Evolutionary conservation across 2,113 vertebrate genomes (phyloP).

Genomic region (Poecilia latipinna): DNA sequence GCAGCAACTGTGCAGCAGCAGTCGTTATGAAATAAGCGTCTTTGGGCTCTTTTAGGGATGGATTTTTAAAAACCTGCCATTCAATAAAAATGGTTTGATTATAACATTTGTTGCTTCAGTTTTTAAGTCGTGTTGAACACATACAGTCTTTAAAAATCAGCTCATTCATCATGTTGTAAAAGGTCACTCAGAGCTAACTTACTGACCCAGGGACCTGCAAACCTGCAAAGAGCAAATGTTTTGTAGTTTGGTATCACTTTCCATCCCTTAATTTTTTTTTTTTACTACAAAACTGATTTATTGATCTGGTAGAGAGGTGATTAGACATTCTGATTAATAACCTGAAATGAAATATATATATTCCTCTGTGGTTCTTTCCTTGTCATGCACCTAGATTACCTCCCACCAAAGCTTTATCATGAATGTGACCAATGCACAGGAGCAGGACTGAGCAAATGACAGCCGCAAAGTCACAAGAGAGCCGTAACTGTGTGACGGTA

Average conservation of each 20-base stretch:
- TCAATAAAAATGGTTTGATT: neutral
- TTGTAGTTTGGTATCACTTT: slow-evolving; percentile 68
- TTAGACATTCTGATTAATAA: slow-evolving; percentile 80
- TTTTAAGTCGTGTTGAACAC: slow-evolving; percentile 19
- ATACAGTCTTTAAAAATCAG: slow-evolving; percentile 49
- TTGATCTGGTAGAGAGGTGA: slow-evolving; percentile 77
- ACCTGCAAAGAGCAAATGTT: slow-evolving; percentile 60
- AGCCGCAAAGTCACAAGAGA: slow-evolving; percentile 63
- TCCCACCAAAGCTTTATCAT: slow-evolving; percentile 72
- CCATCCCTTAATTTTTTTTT: slow-evolving; percentile 62
- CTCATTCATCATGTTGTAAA: slow-evolving; percentile 47
- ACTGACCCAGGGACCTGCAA: slow-evolving; percentile 54
- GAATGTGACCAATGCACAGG: slow-evolving; percentile 50
- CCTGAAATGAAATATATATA: slow-evolving; percentile 58
- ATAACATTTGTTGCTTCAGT: neutral
- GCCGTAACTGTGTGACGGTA: slow-evolving; percentile 58
- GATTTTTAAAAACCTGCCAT: slow-evolving; percentile 2
- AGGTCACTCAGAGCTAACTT: slow-evolving; percentile 43
- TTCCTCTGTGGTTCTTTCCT: slow-evolving; percentile 77
- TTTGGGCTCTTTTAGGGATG: slow-evolving; percentile 22
- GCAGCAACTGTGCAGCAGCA: slow-evolving; percentile 35
- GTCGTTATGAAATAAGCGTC: slow-evolving; percentile 57
- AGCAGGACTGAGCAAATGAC: slow-evolving; percentile 54
- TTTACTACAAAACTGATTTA: slow-evolving; percentile 64
- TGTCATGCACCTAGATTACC: slow-evolving; percentile 80